Evolutionary conservation across 2,888 invertebrate species (phyloP).

Genomic region (Tenthredo livida): DNA sequence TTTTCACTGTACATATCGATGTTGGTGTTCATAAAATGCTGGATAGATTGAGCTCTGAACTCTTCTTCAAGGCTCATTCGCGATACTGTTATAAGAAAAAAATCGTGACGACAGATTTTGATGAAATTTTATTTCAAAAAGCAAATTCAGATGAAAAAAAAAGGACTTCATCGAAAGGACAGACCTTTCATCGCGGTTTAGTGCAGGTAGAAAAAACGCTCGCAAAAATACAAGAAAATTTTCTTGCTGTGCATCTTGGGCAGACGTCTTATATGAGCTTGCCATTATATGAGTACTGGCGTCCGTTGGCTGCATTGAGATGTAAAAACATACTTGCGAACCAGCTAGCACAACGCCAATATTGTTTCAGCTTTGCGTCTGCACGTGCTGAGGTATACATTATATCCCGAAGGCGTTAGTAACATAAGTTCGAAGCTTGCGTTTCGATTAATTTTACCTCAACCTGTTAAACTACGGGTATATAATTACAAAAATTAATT

Average conservation of each 20-base stretch:
- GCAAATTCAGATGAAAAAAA: background rate
- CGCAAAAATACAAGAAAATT: background rate
- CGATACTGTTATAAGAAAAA: background rate
- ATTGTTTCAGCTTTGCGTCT: constrained; percentile 27
- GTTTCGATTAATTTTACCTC: background rate
- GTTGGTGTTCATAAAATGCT: background rate
- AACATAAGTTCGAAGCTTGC: background rate
- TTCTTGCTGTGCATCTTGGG: background rate
- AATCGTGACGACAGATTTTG: background rate
- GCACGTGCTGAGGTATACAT: constrained; percentile 26
- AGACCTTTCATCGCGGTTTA: background rate
- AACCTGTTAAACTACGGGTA: background rate
- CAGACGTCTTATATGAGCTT: background rate
- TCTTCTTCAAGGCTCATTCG: background rate
- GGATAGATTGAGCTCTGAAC: background rate
- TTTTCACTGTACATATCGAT: background rate
- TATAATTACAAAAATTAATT: background rate
- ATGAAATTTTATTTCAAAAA: background rate
- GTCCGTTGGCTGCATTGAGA: constrained; percentile 22
- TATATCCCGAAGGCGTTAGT: background rate
- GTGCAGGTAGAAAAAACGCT: background rate
- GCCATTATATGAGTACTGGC: background rate
- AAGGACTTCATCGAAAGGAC: background rate
- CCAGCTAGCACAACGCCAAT: constrained; percentile 25
- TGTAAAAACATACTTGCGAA: constrained; percentile 17